Percentiles rank a stretch among this genome's conserved stretches.
phyloP scores from a whole-genome alignment of 2,888 invertebrate species.

The Tipula confusa region DNA sequence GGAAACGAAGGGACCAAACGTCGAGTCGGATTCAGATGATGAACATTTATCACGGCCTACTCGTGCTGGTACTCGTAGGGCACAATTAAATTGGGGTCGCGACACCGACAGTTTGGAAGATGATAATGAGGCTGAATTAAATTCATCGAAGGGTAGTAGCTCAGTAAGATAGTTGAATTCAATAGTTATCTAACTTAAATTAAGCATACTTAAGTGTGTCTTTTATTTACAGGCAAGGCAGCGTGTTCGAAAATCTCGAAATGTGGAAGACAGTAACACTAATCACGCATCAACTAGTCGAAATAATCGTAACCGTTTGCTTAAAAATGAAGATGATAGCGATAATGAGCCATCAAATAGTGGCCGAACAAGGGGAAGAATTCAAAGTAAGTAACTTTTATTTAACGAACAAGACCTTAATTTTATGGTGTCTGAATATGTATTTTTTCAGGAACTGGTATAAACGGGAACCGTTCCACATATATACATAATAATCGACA shows the following conservation, averaged over 20 bases:
- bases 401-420: not conserved
- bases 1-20: slow-evolving; percentile 39
- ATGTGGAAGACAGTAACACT: not conserved
- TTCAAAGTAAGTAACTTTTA: not conserved
- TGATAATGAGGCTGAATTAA: slow-evolving; percentile 39
- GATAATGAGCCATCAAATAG: slow-evolving; percentile 20
- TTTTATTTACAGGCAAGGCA: not conserved
- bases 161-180: not conserved
- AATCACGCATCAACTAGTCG: not conserved
- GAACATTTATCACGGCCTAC: slow-evolving; percentile 44
- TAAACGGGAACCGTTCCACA: not conserved
- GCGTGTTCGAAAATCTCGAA: not conserved
- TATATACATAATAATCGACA: not conserved
- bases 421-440: too few relatives aligned
- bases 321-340: slow-evolving; percentile 34
- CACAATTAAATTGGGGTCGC: slow-evolving; percentile 46
- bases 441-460: not conserved
- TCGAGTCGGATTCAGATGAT: slow-evolving; percentile 44
- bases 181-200: not conserved
- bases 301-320: not conserved
- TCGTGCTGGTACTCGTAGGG: slow-evolving; percentile 45
- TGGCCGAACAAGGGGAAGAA: not conserved
- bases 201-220: not conserved
- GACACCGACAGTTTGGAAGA: slow-evolving; percentile 43
- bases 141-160: not conserved